phyloP scores from a whole-genome alignment of 1,140 invertebrate species.

The Papilio polytes region DNA sequence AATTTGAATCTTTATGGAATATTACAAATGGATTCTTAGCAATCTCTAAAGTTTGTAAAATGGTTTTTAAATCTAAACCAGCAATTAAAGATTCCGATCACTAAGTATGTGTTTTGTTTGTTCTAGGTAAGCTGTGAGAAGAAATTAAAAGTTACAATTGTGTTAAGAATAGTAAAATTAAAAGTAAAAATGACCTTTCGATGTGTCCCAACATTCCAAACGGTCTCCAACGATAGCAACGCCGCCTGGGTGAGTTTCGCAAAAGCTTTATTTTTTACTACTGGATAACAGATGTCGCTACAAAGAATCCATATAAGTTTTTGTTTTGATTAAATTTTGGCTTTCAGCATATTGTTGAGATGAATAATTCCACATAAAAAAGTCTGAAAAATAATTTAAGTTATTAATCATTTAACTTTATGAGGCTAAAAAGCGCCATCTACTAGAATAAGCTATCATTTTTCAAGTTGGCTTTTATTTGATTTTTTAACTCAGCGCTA shows the following conservation, averaged over 20 bases:
- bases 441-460: background rate
- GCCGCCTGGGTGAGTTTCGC: slow-evolving; percentile 86
- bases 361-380: background rate
- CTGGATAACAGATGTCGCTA: slow-evolving; percentile 51
- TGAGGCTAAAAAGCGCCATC: background rate
- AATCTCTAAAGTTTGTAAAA: background rate
- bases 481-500: background rate
- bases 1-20: background rate
- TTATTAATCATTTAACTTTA: background rate
- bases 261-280: slow-evolving; percentile 45
- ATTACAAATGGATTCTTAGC: background rate
- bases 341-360: background rate
- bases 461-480: background rate
- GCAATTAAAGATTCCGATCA: slow-evolving; percentile 52
- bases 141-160: slow-evolving; percentile 52
- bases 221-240: slow-evolving; percentile 86
- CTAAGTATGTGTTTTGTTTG: slow-evolving; percentile 77
- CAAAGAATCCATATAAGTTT: background rate
- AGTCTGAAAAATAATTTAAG: background rate
- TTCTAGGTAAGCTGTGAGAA: slow-evolving; percentile 82
- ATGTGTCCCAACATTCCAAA: slow-evolving; percentile 87
- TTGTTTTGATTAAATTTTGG: background rate
- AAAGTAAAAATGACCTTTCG: slow-evolving; percentile 84
- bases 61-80: background rate
- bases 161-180: slow-evolving; percentile 57